Base-by-base conservation (phyloP, 2,113 vertebrate species). In the Euleptes europaea region DNA sequence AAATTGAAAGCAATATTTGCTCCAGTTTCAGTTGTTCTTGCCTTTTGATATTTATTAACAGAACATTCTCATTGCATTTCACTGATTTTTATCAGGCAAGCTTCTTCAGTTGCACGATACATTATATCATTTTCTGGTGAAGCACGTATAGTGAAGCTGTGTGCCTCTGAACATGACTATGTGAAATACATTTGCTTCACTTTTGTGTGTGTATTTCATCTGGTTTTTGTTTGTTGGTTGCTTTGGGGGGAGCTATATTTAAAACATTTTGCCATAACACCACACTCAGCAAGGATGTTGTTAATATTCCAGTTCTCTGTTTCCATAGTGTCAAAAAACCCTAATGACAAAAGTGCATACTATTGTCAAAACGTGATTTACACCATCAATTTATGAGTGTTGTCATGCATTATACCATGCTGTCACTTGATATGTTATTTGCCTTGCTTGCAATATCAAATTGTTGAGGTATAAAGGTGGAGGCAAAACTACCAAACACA, bases 401-500 rank as follows among this genome's bases (percentile, higher is more conserved):
- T 54, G 26, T 71, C 54, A 26, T 44, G 38, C 4, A n/a, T 60
- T 60, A 14, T 21, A 26, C 12, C 38, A 69, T 72, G 40, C 42
- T 44, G 78, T 33, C 40, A 70, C 1, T 28, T 44, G 65, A 54
- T 26, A 35, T 76, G 57, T 47, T 42, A 35, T 84, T 78, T 85
- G 75, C 51, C 76, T 85, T 85, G 60, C 42, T 44, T 72, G 54
- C 40, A 65, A 47, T 31, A 76, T 12, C 19, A 70, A 78, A 72
- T 78, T 63, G n/a, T 47, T 78, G 33, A 79, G 2, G 60, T 66
- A 26, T 79, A 60, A 89, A 73, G 63, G 70, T 42, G 54, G 67
- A 47, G 54, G 15, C 44, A 85, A 78, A 78, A 69, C 60, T 84
- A 79, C 40, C 23, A 78, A 71, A 83, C 54, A 75, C 6, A 84